phyloP scores from a whole-genome alignment of 2,113 vertebrate species.

The Nibea coibor region DNA sequence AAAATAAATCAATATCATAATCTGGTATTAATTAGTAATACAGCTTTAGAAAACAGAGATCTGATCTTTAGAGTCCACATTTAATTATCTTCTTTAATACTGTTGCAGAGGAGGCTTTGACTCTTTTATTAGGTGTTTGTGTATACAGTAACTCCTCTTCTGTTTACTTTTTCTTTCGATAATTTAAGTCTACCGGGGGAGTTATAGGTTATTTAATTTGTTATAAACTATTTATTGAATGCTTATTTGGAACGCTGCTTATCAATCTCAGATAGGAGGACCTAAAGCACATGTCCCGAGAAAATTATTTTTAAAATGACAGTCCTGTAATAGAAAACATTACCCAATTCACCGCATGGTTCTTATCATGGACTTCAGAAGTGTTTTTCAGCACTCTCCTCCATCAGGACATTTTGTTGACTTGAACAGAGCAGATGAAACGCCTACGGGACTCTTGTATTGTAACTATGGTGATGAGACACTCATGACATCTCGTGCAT shows the following conservation, averaged over 20 bases:
- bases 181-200: too few species aligned
- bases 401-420: constrained; percentile 21
- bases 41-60: too few species aligned
- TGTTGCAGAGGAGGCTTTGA: too few species aligned
- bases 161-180: too few species aligned
- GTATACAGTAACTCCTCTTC: too few species aligned
- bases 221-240: too few species aligned
- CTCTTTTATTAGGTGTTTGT: too few species aligned
- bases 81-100: too few species aligned
- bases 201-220: too few species aligned
- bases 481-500: constrained; percentile 13
- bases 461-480: constrained; percentile 45
- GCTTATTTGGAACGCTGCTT: neutral
- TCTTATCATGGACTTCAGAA: neutral
- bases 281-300: neutral
- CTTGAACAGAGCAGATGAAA: constrained; percentile 43
- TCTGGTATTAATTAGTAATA: too few species aligned
- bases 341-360: neutral
- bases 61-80: too few species aligned
- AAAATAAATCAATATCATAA: too few species aligned
- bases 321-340: neutral
- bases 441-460: constrained; percentile 23
- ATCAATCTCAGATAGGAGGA: neutral
- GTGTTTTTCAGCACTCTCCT: neutral
- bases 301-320: constrained; percentile 15